Conservation (phyloP, 2,113 vertebrate genomes). For the Vulpes lagopus region DNA sequence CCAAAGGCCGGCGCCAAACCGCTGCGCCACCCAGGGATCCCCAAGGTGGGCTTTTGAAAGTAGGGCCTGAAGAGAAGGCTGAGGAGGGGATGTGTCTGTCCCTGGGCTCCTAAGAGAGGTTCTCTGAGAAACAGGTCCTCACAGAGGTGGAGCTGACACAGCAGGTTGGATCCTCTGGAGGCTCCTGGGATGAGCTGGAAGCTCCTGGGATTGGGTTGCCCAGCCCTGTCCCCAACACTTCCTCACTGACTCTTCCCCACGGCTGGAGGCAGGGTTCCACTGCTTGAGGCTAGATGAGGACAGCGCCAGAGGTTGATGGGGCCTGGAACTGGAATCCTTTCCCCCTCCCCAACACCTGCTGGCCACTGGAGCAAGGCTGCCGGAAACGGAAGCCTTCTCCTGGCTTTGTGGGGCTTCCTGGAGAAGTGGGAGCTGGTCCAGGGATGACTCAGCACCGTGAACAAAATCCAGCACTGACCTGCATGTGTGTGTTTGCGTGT, state of each 20-base stretch:
- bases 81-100: neutral
- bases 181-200: neutral
- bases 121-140: neutral
- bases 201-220: neutral
- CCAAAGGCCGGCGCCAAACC: too few relatives aligned
- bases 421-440: slow-evolving; percentile 59
- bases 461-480: neutral
- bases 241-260: neutral
- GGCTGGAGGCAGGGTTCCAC: neutral
- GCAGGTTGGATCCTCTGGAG: neutral
- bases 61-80: neutral
- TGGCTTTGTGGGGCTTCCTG: slow-evolving; percentile 79
- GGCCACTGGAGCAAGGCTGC: neutral
- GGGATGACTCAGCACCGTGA: slow-evolving; percentile 70
- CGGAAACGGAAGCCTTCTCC: slow-evolving; percentile 68
- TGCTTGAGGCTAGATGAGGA: neutral
- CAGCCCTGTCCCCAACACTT: neutral
- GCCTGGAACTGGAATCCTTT: neutral
- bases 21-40: too few relatives aligned
- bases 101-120: neutral
- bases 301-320: neutral
- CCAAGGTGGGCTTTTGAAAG: neutral
- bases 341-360: slow-evolving; percentile 53
- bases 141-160: neutral
- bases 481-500: neutral